Conservation (phyloP, 2,888 invertebrate genomes). For the Zootermopsis nevadensis region DNA sequence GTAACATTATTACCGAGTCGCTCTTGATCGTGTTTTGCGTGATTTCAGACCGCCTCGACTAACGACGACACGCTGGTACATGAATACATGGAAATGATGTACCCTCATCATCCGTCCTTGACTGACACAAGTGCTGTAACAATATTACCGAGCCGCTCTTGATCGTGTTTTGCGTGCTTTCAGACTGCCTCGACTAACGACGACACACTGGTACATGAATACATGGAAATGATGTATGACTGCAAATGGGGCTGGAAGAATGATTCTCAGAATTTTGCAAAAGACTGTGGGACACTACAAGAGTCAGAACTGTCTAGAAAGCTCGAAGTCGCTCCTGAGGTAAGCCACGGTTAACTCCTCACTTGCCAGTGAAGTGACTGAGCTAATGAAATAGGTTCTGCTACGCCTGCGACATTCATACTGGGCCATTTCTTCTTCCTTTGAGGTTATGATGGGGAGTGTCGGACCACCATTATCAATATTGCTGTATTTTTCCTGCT, state of each 20-base stretch:
- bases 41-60: constrained; percentile 45
- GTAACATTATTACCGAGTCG: too few species aligned
- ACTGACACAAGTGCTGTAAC: too few species aligned
- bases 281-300: constrained; percentile 54
- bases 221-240: constrained; percentile 55
- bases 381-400: too few species aligned
- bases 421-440: too few species aligned
- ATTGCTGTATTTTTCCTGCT: too few species aligned
- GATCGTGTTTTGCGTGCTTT: background rate
- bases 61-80: constrained; percentile 48
- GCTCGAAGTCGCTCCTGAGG: constrained; percentile 56
- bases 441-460: too few species aligned
- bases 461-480: too few species aligned
- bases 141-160: too few species aligned
- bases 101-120: too few species aligned
- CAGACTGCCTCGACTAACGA: constrained; percentile 43
- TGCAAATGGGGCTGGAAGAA: constrained; percentile 55
- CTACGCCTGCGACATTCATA: too few species aligned
- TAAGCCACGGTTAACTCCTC: constrained; percentile 25
- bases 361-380: too few species aligned
- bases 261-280: background rate
- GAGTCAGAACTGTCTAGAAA: constrained; percentile 53
- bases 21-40: background rate
- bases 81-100: constrained; percentile 56
- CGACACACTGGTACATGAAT: constrained; percentile 53